Evolutionary conservation across 2,797 vertebrate species (phyloP).

Genomic region (Syndactyla subalaris): DNA sequence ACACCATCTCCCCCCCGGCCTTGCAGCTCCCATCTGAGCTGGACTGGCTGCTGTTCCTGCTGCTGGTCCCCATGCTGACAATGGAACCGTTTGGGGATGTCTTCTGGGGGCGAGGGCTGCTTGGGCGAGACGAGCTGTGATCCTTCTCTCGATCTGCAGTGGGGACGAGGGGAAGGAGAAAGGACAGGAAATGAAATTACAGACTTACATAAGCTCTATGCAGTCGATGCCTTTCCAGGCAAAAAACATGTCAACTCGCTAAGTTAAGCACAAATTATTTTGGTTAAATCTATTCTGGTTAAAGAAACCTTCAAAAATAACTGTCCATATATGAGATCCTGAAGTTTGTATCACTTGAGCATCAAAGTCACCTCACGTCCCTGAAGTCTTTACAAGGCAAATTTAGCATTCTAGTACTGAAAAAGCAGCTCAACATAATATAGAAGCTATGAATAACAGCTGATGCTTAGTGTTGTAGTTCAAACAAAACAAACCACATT

Average conservation of each 20-base stretch:
- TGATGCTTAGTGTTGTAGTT: neutral
- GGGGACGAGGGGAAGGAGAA: neutral
- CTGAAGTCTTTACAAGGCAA: neutral
- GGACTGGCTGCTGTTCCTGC: slow-evolving; percentile 93
- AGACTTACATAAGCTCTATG: neutral
- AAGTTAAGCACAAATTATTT: neutral
- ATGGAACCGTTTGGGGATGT: slow-evolving; percentile 90
- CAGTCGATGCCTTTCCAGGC: neutral
- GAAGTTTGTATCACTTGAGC: neutral
- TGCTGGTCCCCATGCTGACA: slow-evolving; percentile 88
- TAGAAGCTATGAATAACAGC: neutral
- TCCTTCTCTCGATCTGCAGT: slow-evolving; percentile 88
- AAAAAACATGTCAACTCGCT: neutral
- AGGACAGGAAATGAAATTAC: neutral
- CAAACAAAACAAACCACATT: neutral
- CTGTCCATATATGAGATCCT: neutral
- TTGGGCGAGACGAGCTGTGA: slow-evolving; percentile 88
- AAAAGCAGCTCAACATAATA: neutral
- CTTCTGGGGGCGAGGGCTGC: slow-evolving; percentile 94
- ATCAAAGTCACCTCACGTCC: neutral
- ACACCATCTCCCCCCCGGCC: slow-evolving; percentile 91
- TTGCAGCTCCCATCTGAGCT: slow-evolving; percentile 93
- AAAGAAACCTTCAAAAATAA: neutral
- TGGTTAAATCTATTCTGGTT: neutral
- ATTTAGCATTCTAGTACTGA: neutral